phyloP scores from a whole-genome alignment of 2,797 vertebrate species.

The Pristis pectinata region DNA sequence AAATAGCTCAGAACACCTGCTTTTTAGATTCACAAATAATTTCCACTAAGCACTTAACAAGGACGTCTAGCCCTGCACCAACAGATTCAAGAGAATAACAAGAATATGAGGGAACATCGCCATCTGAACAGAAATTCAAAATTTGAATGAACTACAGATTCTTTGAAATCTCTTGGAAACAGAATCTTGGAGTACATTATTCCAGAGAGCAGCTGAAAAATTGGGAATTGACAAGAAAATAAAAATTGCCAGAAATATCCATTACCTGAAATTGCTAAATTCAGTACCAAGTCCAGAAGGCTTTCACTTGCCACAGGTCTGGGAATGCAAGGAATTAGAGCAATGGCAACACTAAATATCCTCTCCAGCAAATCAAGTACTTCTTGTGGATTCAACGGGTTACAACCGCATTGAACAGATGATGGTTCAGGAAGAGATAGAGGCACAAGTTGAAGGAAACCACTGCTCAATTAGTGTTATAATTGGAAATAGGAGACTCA shows the following conservation, averaged over 20 bases:
- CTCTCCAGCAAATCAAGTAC: too few relatives aligned
- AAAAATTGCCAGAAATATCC: too few relatives aligned
- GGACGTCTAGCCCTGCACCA: too few relatives aligned
- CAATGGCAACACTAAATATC: too few relatives aligned
- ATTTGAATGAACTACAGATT: background rate
- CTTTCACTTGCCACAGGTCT: background rate
- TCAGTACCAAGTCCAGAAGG: too few relatives aligned
- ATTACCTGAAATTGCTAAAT: too few relatives aligned
- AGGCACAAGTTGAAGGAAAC: background rate
- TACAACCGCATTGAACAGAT: background rate
- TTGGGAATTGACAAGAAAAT: background rate
- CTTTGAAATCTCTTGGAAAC: background rate
- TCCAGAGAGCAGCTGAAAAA: background rate
- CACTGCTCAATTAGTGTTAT: background rate
- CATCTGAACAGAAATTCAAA: background rate
- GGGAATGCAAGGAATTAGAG: background rate
- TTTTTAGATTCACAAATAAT: background rate
- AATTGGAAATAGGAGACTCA: background rate
- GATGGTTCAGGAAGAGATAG: too few relatives aligned
- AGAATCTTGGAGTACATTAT: background rate
- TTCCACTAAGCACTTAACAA: background rate
- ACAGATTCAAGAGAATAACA: background rate
- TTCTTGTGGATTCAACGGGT: background rate
- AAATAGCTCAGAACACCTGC: background rate
- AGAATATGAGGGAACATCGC: background rate